These are phyloP conservation scores for Noctua janthe DNA, from an alignment of 2,888 invertebrate species.

Conservation along the genomic window DNA sequence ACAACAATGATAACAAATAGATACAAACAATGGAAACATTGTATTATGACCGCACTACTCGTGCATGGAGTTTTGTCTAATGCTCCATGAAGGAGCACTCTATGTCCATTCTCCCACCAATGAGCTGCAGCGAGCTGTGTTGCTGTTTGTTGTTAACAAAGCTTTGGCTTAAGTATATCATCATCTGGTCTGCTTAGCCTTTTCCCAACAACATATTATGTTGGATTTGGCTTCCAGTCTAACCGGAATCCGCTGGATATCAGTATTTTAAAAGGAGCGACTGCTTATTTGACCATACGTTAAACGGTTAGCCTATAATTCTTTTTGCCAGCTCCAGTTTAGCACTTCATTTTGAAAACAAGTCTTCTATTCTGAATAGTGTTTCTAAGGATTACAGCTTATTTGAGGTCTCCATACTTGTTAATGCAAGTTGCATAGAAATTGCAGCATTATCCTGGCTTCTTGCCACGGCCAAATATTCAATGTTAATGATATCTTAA, in stretches of 20 bases:
- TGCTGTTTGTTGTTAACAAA: background rate
- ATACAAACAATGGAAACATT: no score
- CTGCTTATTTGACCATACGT: background rate
- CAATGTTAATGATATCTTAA: constrained; percentile 39
- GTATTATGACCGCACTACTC: no score
- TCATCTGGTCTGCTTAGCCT: background rate
- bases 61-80: no score
- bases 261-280: background rate
- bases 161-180: background rate
- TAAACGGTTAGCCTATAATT: background rate
- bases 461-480: constrained; percentile 25
- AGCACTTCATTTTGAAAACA: background rate
- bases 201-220: background rate
- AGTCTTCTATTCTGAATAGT: background rate
- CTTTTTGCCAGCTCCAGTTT: background rate
- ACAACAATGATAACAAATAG: no score
- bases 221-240: background rate
- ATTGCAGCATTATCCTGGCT: constrained; percentile 33
- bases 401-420: background rate
- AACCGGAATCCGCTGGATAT: background rate
- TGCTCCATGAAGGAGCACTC: no score
- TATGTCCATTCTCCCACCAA: no score
- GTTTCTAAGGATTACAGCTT: background rate
- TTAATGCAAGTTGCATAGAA: constrained; percentile 27
- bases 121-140: no score